Base-by-base conservation (phyloP, 2,888 invertebrate species). In the Limulus polyphemus region DNA sequence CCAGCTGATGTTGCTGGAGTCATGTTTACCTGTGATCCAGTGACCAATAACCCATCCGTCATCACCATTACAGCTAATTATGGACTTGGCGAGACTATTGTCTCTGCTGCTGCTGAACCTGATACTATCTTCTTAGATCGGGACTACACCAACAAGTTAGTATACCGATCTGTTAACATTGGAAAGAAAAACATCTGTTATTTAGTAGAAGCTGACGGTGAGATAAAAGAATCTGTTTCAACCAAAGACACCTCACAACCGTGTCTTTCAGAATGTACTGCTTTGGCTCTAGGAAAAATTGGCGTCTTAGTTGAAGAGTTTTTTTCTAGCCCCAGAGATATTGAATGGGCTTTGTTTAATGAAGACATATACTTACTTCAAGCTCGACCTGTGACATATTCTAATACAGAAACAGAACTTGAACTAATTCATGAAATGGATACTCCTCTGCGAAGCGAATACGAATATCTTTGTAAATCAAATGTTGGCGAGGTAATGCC, bases 351-450 rank as follows among this genome's bases (percentile, higher is more conserved):
- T 17, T 54, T 54, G 11, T n/a, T 17, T 14, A 54, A 13, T 11
- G 11, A 54, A n/a, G 32, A 54, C 3, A 16, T 13, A 14, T 54
- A 54, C 14, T 32, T 54, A 11, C 32, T 54, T 17, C 54, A 54
- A 14, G 54, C 86, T 1, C 81, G 90, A 10, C 87, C 88, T 0
- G 83, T 90, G 59, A 89, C 89, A 0, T 83, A 85, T 0, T 72
- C 86, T 47, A 83, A 85, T 68, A 75, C 80, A 0, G 70, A 71
- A 83, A 83, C 83, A 0, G 86, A 89, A 61, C 87, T 85, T 70
- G 90, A 91, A 71, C 74, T 91, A 48, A 76, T 82, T 7, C 89
- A 89, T 72, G 91, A 92, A 75, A 78, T 87, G 71, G 90, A 90
- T 74, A 59, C 62, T 49, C 59, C 65, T 13, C 49, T 59, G 14